Evolutionary conservation across 2,888 invertebrate genomes (phyloP).

Genomic region (Alloplasta piceator): DNA sequence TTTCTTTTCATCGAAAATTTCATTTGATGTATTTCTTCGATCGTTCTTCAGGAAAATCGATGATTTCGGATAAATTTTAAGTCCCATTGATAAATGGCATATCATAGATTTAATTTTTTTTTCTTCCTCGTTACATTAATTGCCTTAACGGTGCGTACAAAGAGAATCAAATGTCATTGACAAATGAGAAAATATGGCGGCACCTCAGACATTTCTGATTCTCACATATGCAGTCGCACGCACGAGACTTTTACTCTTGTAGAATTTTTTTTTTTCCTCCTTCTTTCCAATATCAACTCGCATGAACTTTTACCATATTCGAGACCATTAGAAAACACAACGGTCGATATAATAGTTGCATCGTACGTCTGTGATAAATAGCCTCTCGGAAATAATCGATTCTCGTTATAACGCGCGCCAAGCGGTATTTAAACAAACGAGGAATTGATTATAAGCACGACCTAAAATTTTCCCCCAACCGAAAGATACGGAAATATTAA

Average conservation of each 20-base stretch:
- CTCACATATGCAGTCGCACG: slow-evolving; percentile 24
- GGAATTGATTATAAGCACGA: slow-evolving; percentile 24
- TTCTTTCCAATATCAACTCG: not conserved
- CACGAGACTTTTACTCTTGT: slow-evolving; percentile 11
- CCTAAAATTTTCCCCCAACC: no score
- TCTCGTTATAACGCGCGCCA: slow-evolving; percentile 51
- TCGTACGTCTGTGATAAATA: slow-evolving; percentile 62
- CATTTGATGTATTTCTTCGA: no score
- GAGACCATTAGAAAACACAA: slow-evolving; percentile 40
- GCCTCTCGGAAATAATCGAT: slow-evolving; percentile 68
- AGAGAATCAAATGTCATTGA: slow-evolving; percentile 52
- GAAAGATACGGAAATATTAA: no score
- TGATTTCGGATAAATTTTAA: no score
- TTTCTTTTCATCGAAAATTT: no score
- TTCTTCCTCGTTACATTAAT: slow-evolving; percentile 26
- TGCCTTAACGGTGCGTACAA: slow-evolving; percentile 23
- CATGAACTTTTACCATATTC: slow-evolving; percentile 28
- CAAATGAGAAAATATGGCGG: slow-evolving; percentile 47
- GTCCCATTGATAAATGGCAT: not conserved
- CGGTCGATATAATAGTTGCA: slow-evolving; percentile 43
- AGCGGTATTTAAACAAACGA: slow-evolving; percentile 38
- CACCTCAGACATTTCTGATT: slow-evolving; percentile 47
- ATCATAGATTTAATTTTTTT: no score
- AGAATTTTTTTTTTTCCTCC: slow-evolving; percentile 17
- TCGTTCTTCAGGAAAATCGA: no score